Percentiles rank a stretch among this genome's conserved stretches.
Conservation (phyloP, 2,888 invertebrate genomes). For the Amiota communis region DNA sequence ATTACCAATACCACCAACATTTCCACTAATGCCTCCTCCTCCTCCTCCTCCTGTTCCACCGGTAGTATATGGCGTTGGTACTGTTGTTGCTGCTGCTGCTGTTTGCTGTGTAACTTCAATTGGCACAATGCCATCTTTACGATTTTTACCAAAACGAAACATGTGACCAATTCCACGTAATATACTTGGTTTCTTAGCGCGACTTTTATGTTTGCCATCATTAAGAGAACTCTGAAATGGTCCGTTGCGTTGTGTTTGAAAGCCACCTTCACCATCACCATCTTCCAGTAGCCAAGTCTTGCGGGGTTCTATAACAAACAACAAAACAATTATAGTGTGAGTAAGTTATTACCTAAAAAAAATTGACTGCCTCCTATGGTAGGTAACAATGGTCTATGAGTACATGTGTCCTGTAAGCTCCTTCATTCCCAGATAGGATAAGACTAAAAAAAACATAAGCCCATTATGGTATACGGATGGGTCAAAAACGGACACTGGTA, state of each 20-base stretch:
- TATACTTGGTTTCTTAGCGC: constrained; percentile 83
- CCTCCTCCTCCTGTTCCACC: constrained; percentile 13
- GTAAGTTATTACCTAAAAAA: not conserved
- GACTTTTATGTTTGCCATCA: constrained; percentile 76
- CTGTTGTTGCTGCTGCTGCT: constrained; percentile 34
- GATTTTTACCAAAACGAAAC: constrained; percentile 77
- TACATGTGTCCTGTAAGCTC: too few relatives aligned
- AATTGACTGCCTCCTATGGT: too few relatives aligned
- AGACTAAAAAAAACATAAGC: too few relatives aligned
- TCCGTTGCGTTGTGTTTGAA: constrained; percentile 80
- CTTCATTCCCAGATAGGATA: too few relatives aligned
- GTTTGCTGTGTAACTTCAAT: constrained; percentile 38
- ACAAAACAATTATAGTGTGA: not conserved
- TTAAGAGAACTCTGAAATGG: constrained; percentile 88
- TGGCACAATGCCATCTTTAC: constrained; percentile 75
- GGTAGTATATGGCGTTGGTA: constrained; percentile 21
- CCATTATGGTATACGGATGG: too few relatives aligned
- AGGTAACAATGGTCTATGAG: too few relatives aligned
- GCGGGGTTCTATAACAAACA: constrained; percentile 75
- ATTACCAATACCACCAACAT: constrained; percentile 58
- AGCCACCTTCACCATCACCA: constrained; percentile 78
- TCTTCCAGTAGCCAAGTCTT: constrained; percentile 89
- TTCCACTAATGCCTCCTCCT: constrained; percentile 31
- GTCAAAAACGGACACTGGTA: too few relatives aligned
- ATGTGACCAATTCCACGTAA: constrained; percentile 77